Percentiles rank a stretch among this genome's conserved stretches.
These are phyloP conservation scores for Trichonephila inaurata DNA, from an alignment of 1,140 invertebrate species.

Conservation along the genomic window DNA sequence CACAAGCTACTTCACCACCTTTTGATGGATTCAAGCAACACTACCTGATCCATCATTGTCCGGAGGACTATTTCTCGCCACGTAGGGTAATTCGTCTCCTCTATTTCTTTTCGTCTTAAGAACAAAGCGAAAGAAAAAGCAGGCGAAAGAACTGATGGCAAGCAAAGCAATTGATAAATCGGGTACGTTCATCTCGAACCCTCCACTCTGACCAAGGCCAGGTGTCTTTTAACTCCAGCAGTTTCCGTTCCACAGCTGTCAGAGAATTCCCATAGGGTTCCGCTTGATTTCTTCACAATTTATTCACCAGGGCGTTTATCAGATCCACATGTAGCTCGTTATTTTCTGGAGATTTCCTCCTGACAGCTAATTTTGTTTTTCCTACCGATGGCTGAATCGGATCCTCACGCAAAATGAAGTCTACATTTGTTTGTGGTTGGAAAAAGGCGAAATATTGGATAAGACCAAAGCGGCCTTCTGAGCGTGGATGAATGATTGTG, in stretches of 20 bases:
- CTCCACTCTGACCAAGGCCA: not conserved
- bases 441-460: not conserved
- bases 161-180: constrained; percentile 31
- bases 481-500: constrained; percentile 5
- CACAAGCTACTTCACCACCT: not conserved
- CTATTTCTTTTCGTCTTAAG: not conserved
- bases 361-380: constrained; percentile 56
- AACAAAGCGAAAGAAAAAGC: not conserved
- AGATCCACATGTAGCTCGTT: constrained; percentile 38
- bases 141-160: constrained; percentile 1
- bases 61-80: not conserved
- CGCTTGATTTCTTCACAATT: not conserved
- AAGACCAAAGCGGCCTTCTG: not conserved
- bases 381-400: constrained; percentile 8
- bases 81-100: constrained; percentile 15
- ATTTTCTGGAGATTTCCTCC: constrained; percentile 43
- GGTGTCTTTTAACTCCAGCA: constrained; percentile 10
- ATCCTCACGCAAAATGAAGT: constrained; percentile 32
- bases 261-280: constrained; percentile 3
- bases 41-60: constrained; percentile 19
- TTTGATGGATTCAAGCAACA: constrained; percentile 1
- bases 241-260: constrained; percentile 24
- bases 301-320: constrained; percentile 39
- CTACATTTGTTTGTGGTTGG: constrained; percentile 6
- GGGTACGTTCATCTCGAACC: not conserved